phyloP scores from a whole-genome alignment of 2,888 invertebrate genomes.

The Agelastica alni region DNA sequence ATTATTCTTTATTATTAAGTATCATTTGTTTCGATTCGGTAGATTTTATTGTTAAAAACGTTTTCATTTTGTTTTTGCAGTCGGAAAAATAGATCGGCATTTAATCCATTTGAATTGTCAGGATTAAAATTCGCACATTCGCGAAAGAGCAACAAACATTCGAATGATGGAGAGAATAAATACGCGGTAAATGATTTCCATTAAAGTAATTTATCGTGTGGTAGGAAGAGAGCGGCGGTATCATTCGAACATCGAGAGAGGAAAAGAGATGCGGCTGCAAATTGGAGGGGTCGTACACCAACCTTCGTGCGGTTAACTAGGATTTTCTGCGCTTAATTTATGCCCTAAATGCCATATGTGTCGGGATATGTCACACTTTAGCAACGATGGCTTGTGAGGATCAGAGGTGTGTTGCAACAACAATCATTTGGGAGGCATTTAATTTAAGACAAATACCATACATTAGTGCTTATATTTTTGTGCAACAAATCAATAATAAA shows the following conservation, averaged over 20 bases:
- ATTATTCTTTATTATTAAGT: too few species aligned
- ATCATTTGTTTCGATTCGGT: too few species aligned
- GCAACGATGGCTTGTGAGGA: slow-evolving; percentile 20
- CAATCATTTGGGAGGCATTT: too few species aligned
- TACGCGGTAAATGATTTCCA: slow-evolving; percentile 52
- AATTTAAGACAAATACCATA: too few species aligned
- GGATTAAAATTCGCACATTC: slow-evolving; percentile 1
- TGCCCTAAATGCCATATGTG: slow-evolving; percentile 46
- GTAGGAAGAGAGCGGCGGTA: slow-evolving; percentile 28
- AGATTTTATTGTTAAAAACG: too few species aligned
- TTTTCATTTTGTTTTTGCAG: too few species aligned
- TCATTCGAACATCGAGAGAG: slow-evolving; percentile 25
- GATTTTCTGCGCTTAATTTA: slow-evolving; percentile 53
- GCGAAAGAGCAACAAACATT: slow-evolving; percentile 11
- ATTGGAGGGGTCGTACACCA: slow-evolving; percentile 44
- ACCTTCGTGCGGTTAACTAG: slow-evolving; percentile 50
- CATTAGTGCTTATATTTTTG: too few species aligned
- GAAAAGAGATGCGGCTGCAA: slow-evolving; percentile 30
- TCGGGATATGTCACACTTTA: slow-evolving; percentile 46
- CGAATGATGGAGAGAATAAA: slow-evolving; percentile 38
- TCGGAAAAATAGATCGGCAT: too few species aligned
- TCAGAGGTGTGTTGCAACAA: too few species aligned
- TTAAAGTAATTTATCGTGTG: slow-evolving; percentile 54
- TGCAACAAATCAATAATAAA: too few species aligned
- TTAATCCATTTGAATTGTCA: too few species aligned